Conservation (phyloP, 2,797 vertebrate species). For the Taenioides sp. region DNA sequence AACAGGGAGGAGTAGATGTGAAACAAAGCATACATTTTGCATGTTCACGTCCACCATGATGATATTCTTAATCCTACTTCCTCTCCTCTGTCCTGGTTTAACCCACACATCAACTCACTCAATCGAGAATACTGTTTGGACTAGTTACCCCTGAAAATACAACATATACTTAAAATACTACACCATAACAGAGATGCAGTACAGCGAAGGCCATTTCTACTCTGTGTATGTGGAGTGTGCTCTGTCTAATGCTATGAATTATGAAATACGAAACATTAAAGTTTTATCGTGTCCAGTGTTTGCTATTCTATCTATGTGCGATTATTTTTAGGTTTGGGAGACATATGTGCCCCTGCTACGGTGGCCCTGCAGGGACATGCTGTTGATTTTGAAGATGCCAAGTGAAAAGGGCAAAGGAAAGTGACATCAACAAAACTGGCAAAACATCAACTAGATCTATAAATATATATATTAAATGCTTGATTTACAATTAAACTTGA, state of each 20-base stretch:
- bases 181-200: not conserved
- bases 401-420: not conserved
- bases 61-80: conserved; percentile 14
- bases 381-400: not conserved
- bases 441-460: no score
- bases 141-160: not conserved
- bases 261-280: not conserved
- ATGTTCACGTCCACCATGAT: conserved; percentile 23
- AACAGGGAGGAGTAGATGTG: conserved; percentile 11
- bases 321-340: conserved; percentile 8
- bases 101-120: conserved; percentile 2
- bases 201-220: not conserved
- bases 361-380: conserved; percentile 3
- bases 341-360: not conserved
- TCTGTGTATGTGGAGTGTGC: not conserved
- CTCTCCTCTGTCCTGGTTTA: conserved; percentile 34
- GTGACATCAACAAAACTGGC: not conserved
- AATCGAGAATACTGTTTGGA: not conserved
- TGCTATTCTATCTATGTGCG: not conserved
- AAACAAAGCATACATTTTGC: conserved; percentile 42
- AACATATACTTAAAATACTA: not conserved
- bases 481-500: no score
- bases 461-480: no score
- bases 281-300: not conserved
- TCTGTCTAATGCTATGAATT: not conserved